Percentiles rank a stretch among this genome's conserved stretches.
phyloP scores from a whole-genome alignment of 2,797 vertebrate species.

The Spinus pinus region DNA sequence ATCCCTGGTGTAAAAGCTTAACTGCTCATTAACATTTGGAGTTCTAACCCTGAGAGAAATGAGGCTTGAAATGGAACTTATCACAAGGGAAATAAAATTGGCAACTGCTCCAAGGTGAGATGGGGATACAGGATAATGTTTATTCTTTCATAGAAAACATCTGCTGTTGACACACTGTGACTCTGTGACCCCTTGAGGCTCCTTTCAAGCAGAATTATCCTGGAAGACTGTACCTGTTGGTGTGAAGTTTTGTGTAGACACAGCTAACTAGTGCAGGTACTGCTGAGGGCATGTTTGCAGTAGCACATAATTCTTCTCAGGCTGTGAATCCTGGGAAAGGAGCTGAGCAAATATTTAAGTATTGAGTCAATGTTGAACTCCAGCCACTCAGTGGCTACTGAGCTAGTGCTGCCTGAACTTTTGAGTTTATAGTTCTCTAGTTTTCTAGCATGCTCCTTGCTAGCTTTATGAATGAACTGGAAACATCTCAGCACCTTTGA shows the following conservation, averaged over 20 bases:
- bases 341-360: conserved; percentile 58
- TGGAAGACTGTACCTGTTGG: neutral
- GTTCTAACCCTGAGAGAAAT: neutral
- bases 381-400: neutral
- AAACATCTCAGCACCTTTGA: neutral
- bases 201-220: neutral
- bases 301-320: conserved; percentile 31
- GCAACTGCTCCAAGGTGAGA: neutral
- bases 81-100: neutral
- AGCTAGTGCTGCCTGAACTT: neutral
- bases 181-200: neutral
- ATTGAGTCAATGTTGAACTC: conserved; percentile 39
- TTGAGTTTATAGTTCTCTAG: neutral
- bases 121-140: neutral
- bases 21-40: neutral
- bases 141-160: neutral
- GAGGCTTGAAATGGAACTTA: neutral
- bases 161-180: neutral
- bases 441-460: neutral
- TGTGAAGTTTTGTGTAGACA: conserved; percentile 14
- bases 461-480: neutral
- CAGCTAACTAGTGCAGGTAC: conserved; percentile 23
- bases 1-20: neutral
- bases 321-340: conserved; percentile 55
- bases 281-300: conserved; percentile 49